Evolutionary conservation across 2,113 vertebrate genomes (phyloP).

Genomic region (Podarcis muralis): DNA sequence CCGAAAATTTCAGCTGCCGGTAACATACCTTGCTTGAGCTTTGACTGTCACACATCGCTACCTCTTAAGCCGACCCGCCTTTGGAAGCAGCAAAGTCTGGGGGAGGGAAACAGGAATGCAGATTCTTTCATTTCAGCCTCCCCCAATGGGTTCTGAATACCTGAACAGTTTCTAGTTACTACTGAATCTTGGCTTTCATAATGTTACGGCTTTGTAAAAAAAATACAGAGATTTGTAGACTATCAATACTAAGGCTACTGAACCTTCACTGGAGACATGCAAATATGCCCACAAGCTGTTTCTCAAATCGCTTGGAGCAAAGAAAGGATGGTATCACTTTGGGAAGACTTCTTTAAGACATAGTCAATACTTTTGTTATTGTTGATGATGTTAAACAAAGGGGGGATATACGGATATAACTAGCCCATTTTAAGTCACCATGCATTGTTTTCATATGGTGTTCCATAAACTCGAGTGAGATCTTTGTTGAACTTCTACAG

Average conservation of each 20-base stretch:
- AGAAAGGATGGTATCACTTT: background rate
- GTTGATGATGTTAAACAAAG: background rate
- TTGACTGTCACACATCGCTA: background rate
- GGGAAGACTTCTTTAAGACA: background rate
- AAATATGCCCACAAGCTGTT: background rate
- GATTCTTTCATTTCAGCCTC: slow-evolving; percentile 7
- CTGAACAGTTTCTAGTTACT: background rate
- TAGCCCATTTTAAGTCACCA: background rate
- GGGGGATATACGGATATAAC: background rate
- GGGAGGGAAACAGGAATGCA: background rate
- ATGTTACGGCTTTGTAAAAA: background rate
- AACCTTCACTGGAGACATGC: background rate
- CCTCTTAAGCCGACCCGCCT: background rate
- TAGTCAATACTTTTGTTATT: background rate
- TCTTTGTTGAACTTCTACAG: background rate
- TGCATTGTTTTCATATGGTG: background rate
- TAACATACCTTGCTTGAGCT: background rate
- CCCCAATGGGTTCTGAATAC: background rate
- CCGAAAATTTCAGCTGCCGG: background rate
- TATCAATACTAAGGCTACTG: background rate
- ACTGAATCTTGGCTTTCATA: background rate
- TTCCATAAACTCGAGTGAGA: background rate
- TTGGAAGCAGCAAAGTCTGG: background rate
- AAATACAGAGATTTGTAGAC: background rate
- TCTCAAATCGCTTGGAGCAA: background rate